phyloP scores from a whole-genome alignment of 2,113 vertebrate genomes.

The Orcinus orca region DNA sequence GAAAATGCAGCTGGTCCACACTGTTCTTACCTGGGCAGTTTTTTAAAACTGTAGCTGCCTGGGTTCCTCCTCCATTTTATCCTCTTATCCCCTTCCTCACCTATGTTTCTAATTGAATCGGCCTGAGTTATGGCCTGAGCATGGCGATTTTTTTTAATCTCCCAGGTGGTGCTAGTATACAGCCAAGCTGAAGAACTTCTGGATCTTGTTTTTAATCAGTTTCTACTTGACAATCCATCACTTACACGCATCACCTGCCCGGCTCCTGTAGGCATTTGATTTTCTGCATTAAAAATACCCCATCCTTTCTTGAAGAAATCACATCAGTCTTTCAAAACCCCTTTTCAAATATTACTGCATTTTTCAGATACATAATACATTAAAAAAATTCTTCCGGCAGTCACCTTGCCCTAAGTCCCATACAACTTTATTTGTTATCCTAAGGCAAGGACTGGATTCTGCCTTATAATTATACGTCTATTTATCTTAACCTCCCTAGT shows the following conservation, averaged over 20 bases:
- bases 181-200: neutral
- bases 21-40: neutral
- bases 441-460: neutral
- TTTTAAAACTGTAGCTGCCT: neutral
- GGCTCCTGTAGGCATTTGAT: neutral
- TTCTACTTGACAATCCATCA: neutral
- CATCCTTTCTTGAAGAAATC: neutral
- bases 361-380: neutral
- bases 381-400: neutral
- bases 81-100: too few species aligned
- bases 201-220: neutral
- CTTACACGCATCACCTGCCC: neutral
- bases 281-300: neutral
- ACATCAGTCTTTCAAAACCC: neutral
- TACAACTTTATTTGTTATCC: neutral
- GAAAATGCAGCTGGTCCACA: neutral
- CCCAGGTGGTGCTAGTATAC: neutral
- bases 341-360: neutral
- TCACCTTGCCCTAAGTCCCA: neutral
- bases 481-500: conserved; percentile 2
- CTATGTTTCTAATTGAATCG: neutral
- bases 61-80: neutral
- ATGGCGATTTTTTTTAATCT: neutral
- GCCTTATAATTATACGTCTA: neutral
- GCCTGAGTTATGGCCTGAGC: neutral